Conservation (phyloP, 2,797 vertebrate species). For the Microctenopoma stevenorrisi region DNA sequence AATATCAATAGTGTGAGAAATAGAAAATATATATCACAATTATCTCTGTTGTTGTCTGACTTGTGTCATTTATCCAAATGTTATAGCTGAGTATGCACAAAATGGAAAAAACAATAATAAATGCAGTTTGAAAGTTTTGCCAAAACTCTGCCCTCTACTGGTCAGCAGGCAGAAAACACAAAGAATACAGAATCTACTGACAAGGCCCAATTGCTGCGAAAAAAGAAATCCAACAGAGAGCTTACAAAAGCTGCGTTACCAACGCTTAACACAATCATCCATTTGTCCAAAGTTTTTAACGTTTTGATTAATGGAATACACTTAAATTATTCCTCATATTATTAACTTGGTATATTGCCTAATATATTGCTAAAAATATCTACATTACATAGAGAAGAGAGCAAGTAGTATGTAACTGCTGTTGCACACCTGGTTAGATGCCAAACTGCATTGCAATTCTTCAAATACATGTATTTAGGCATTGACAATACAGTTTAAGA, state of each 20-base stretch:
- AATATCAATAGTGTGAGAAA: conserved; percentile 16
- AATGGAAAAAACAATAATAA: conserved; percentile 7
- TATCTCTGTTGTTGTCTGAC: background rate
- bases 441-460: no score
- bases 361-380: background rate
- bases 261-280: background rate
- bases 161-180: conserved; percentile 30
- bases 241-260: conserved; percentile 6
- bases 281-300: conserved; percentile 2
- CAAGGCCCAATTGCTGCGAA: background rate
- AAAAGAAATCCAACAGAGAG: conserved; percentile 22
- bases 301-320: background rate
- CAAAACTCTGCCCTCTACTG: conserved; percentile 65
- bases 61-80: conserved; percentile 11
- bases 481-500: no score
- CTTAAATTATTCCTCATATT: background rate
- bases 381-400: background rate
- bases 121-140: conserved; percentile 15
- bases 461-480: no score
- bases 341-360: background rate
- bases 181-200: conserved; percentile 37
- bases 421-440: no score
- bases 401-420: background rate
- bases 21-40: background rate
- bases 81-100: conserved; percentile 23